Percentiles rank a stretch among this genome's conserved stretches.
phyloP scores from a whole-genome alignment of 2,113 vertebrate genomes.

The Apteryx owenii region DNA sequence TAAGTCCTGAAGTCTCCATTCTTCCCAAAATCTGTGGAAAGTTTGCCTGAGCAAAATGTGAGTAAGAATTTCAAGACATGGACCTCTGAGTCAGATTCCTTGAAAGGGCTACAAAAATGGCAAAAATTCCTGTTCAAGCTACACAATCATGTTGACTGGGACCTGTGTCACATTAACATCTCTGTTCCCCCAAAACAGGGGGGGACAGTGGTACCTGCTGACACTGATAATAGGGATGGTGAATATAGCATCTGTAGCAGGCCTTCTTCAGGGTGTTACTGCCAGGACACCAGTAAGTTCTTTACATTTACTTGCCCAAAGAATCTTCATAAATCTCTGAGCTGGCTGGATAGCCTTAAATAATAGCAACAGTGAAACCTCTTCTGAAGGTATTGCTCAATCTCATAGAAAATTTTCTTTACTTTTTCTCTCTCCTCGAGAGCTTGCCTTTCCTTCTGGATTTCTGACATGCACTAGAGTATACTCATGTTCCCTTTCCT shows the following conservation, averaged over 20 bases:
- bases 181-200: background rate
- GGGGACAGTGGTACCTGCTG: background rate
- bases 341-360: background rate
- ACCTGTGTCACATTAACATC: background rate
- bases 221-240: background rate
- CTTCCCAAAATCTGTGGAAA: background rate
- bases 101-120: background rate
- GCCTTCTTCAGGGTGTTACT: background rate
- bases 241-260: background rate
- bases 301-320: background rate
- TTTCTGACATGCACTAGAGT: background rate
- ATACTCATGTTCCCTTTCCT: background rate
- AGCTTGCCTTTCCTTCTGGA: background rate
- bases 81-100: background rate
- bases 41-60: background rate
- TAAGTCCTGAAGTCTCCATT: background rate
- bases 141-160: background rate
- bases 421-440: background rate
- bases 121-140: background rate
- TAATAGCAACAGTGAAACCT: background rate
- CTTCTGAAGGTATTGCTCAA: background rate
- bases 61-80: background rate
- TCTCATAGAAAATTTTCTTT: slow-evolving; percentile 13
- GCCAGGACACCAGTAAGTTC: background rate
- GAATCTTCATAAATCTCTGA: background rate